Evolutionary conservation across 2,888 invertebrate genomes (phyloP).

Genomic region (Rosalia funebris): DNA sequence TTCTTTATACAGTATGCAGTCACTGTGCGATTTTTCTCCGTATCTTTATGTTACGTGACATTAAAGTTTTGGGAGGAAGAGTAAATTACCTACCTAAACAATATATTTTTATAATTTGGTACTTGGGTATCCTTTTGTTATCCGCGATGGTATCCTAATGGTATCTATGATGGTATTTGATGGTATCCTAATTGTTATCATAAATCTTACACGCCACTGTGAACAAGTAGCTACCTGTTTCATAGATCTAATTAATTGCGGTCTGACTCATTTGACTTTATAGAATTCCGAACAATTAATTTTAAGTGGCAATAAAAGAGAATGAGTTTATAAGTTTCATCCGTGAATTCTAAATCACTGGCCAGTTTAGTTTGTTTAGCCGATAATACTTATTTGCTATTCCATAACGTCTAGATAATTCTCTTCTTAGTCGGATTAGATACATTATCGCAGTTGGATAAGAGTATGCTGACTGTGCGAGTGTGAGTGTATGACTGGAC

Average conservation of each 20-base stretch:
- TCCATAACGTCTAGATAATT: too few species aligned
- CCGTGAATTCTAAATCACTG: background rate
- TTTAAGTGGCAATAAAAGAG: background rate
- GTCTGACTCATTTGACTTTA: background rate
- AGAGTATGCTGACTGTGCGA: background rate
- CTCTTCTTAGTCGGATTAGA: background rate
- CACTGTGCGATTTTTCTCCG: too few species aligned
- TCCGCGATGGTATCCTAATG: too few species aligned
- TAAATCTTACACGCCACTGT: too few species aligned
- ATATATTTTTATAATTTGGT: too few species aligned
- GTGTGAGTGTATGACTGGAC: background rate
- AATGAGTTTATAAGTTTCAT: background rate
- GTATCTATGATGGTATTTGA: too few species aligned
- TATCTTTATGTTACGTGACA: too few species aligned
- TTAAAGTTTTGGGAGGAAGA: too few species aligned
- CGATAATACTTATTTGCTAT: slow-evolving; percentile 4
- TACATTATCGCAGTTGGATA: background rate
- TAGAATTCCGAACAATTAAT: background rate
- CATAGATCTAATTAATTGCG: background rate
- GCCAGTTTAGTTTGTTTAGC: slow-evolving; percentile 1
- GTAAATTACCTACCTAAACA: too few species aligned
- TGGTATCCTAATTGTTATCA: too few species aligned
- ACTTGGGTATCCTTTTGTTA: too few species aligned
- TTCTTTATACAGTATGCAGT: too few species aligned
- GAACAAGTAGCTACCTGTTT: background rate